Conservation (phyloP, 2,888 invertebrate genomes). For the Pemphredon lugubris region DNA sequence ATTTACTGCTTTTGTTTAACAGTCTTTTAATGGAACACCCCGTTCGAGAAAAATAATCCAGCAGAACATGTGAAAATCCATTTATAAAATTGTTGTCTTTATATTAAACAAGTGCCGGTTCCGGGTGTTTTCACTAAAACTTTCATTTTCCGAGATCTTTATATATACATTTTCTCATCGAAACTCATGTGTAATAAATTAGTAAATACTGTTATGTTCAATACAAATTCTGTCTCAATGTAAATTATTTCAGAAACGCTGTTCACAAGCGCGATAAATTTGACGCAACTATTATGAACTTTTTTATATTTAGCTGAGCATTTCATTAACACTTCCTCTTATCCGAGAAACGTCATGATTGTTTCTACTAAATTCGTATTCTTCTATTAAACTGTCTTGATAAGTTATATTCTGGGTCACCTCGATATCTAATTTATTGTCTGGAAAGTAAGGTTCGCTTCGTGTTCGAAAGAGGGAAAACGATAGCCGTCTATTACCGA, state of each 20-base stretch:
- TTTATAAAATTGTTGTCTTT: background rate
- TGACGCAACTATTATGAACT: no score
- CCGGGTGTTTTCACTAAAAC: no score
- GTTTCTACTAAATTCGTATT: constrained; percentile 61
- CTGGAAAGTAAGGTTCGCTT: constrained; percentile 73
- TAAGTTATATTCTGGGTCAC: constrained; percentile 76
- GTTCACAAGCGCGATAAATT: no score
- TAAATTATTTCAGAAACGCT: background rate
- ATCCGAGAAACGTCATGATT: constrained; percentile 48
- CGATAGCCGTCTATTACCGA: constrained; percentile 46
- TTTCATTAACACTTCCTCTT: constrained; percentile 40
- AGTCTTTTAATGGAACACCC: no score
- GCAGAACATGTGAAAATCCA: no score
- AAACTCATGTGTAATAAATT: background rate
- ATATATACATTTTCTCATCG: background rate
- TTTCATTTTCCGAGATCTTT: no score
- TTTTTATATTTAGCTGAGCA: constrained; percentile 38
- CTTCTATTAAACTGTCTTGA: constrained; percentile 72
- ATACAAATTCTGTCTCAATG: background rate
- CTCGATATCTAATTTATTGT: constrained; percentile 72
- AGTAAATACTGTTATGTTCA: background rate
- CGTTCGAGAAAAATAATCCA: no score
- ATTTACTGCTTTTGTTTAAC: no score
- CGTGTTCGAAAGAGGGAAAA: constrained; percentile 72
- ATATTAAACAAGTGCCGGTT: no score